Evolutionary conservation across 2,888 invertebrate species (phyloP), one percentile per base, ranked within the genome.

Genomic region (Ormyrus pomaceus): DNA sequence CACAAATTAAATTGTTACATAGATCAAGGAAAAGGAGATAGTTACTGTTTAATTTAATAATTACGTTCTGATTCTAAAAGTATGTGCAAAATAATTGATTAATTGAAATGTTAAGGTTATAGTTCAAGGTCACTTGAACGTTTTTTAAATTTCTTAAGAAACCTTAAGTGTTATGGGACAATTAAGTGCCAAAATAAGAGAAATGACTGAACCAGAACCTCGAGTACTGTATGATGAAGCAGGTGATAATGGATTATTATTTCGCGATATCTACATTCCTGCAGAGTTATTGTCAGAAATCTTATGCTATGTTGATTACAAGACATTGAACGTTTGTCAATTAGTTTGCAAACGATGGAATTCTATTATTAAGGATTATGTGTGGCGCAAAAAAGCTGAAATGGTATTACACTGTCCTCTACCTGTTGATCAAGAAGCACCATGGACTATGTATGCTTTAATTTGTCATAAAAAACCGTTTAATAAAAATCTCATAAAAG

Each of bases 301-400:
- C 71, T 85, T 93, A 13, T 85, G 84, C 13, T 88, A 88, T 74
- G 83, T 91, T 2, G 91, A 92, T 79, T 84, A 89, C 4, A 86
- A 88, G 70, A 86, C 91, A 19, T 83, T 93, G 1, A 79, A 91
- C 9, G 89, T 86, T n/a, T 91, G 91, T 82, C 90, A 91, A 72
- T 82, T 91, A 56, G 93, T 93, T 1, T 93, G 93, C 83, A 91
- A 91, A 84, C 88, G 88, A 59, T 93, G 93, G 93, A 90, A 90
- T 76, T 86, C 87, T 46, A 83, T 93, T 46, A 91, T 92, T 46
- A 90, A 91, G 83, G 89, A 82, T 55, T 88, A 90, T 10, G 87
- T 91, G 6, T 91, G 91, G 91, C 88, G 89, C n/a, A 87, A 88
- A 64, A 91, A 91, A 81, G 89, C 89, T 2, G 88, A 90, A 82